Conservation (phyloP, 2,797 vertebrate species). For the Microctenopoma steveboyesi region DNA sequence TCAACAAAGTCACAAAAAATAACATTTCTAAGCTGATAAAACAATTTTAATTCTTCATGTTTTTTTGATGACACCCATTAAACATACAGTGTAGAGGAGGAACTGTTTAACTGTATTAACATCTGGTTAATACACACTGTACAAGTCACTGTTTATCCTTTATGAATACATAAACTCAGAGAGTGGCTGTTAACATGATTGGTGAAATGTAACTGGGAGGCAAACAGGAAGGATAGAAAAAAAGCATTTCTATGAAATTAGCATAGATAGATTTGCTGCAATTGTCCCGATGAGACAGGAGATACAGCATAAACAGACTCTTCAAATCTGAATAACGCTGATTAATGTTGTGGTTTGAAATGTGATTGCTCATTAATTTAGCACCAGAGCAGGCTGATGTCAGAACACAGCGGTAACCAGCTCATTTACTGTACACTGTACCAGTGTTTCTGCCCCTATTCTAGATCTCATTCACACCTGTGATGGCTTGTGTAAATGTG, state of each 20-base stretch:
- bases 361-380: conserved; percentile 46
- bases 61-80: too few relatives aligned
- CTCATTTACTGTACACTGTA: background rate
- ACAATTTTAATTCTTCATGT: too few relatives aligned
- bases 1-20: too few relatives aligned
- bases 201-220: conserved; percentile 59
- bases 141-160: conserved; percentile 5
- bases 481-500: conserved; percentile 67
- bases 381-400: conserved; percentile 33
- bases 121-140: background rate
- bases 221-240: conserved; percentile 54
- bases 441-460: conserved; percentile 23
- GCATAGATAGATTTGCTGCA: conserved; percentile 56
- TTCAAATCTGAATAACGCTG: conserved; percentile 58
- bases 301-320: conserved; percentile 38
- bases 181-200: conserved; percentile 45
- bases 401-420: conserved; percentile 15
- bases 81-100: background rate
- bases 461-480: conserved; percentile 51
- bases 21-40: too few relatives aligned
- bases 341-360: conserved; percentile 56
- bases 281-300: conserved; percentile 59
- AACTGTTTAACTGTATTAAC: too few relatives aligned
- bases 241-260: conserved; percentile 77
- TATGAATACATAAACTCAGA: conserved; percentile 44